Evolutionary conservation across 2,797 vertebrate genomes (phyloP).

Genomic region (Acrossocheilus fasciatus): DNA sequence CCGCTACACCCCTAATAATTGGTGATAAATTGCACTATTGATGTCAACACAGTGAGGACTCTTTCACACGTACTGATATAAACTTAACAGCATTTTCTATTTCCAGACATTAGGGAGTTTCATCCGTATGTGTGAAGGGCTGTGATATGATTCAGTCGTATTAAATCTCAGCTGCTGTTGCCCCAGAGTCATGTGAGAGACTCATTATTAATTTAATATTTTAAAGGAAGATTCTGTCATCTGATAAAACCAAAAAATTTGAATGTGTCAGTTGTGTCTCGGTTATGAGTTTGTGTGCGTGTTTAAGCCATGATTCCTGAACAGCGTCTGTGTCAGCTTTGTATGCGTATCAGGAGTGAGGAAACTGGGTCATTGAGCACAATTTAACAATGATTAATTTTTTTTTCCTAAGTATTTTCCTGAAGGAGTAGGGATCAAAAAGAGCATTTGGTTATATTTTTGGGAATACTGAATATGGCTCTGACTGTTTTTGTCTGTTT

Average conservation of each 20-base stretch:
- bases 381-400: neutral
- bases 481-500: no score
- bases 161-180: neutral
- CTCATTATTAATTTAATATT: neutral
- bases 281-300: neutral
- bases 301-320: neutral
- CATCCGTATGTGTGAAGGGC: neutral
- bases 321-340: slow-evolving; percentile 10
- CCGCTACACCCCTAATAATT: neutral
- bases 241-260: neutral
- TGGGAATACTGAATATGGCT: neutral
- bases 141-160: neutral
- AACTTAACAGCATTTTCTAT: neutral
- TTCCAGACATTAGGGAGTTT: neutral
- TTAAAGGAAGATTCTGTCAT: neutral
- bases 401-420: neutral
- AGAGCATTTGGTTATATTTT: neutral
- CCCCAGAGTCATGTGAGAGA: neutral
- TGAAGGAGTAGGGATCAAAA: neutral
- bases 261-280: no score
- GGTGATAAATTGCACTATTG: no score
- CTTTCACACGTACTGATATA: neutral
- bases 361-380: slow-evolving; percentile 18
- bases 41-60: neutral
- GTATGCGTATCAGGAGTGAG: neutral